phyloP scores from a whole-genome alignment of 2,797 vertebrate species.

The Helicolenus hilgendorfi region DNA sequence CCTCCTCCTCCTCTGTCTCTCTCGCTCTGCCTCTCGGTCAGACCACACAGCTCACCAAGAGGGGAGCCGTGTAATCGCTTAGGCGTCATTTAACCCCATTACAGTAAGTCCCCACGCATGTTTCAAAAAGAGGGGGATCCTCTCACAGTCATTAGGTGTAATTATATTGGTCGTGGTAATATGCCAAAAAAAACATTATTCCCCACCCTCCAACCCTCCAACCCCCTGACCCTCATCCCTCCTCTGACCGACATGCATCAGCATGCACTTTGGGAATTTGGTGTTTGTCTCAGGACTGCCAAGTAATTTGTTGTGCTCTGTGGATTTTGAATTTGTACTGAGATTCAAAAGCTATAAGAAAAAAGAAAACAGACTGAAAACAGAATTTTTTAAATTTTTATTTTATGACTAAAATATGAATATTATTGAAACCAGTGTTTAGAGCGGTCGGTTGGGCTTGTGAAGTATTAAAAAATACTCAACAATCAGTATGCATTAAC shows the following conservation, averaged over 20 bases:
- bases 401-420: background rate
- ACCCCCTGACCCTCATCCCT: background rate
- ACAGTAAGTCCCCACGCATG: slow-evolving; percentile 68
- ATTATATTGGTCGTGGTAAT: slow-evolving; percentile 67
- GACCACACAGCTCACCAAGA: slow-evolving; percentile 39
- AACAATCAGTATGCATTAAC: too few relatives aligned
- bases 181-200: slow-evolving; percentile 27
- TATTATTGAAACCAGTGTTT: too few relatives aligned
- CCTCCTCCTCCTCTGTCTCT: slow-evolving; percentile 3
- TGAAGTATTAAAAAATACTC: background rate
- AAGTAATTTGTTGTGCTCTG: slow-evolving; percentile 5
- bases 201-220: background rate
- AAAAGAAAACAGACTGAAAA: background rate
- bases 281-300: background rate
- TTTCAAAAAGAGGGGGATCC: slow-evolving; percentile 43
- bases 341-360: background rate
- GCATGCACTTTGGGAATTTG: background rate
- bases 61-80: slow-evolving; percentile 58
- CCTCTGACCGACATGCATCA: background rate
- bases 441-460: background rate
- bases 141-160: slow-evolving; percentile 70
- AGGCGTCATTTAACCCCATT: slow-evolving; percentile 81
- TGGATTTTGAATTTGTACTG: slow-evolving; percentile 7
- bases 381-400: background rate
- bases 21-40: background rate